Evolutionary conservation across 1,140 invertebrate species (phyloP).

Genomic region (Laupala kohalensis): DNA sequence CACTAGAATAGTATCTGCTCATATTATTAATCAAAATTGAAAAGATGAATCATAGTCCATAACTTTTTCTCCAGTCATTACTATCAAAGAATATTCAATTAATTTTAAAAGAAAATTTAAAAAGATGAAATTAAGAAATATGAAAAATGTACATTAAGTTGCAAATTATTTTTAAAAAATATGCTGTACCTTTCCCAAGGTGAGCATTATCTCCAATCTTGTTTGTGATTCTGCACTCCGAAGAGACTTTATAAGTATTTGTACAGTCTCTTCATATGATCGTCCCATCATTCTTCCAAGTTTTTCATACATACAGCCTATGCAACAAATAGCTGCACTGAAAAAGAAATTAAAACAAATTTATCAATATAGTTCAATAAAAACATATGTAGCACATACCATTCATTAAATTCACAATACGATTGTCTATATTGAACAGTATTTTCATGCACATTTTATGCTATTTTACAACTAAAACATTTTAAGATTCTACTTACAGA

Average conservation of each 20-base stretch:
- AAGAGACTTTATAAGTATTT: slow-evolving; percentile 79
- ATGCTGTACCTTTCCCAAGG: slow-evolving; percentile 76
- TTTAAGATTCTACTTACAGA: slow-evolving; percentile 62
- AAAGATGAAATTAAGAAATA: slow-evolving; percentile 4
- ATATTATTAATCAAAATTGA: too few species aligned
- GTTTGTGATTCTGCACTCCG: slow-evolving; percentile 92
- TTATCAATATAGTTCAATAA: background rate
- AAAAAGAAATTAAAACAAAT: slow-evolving; percentile 20
- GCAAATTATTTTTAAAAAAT: background rate
- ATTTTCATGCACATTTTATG: too few species aligned
- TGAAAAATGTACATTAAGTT: too few species aligned
- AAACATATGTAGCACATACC: background rate
- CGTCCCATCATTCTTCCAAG: slow-evolving; percentile 95
- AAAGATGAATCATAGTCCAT: too few species aligned
- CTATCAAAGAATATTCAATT: background rate
- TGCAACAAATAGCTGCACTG: slow-evolving; percentile 90
- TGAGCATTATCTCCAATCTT: slow-evolving; percentile 92
- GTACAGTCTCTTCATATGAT: slow-evolving; percentile 94
- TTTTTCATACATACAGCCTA: slow-evolving; percentile 96
- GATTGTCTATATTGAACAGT: too few species aligned
- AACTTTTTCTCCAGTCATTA: too few species aligned
- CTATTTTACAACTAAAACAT: too few species aligned
- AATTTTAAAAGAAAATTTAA: slow-evolving; percentile 10
- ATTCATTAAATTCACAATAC: too few species aligned
- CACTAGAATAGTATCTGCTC: too few species aligned